Evolutionary conservation across 2,797 vertebrate genomes (phyloP).

Genomic region (Hemitrygon akajei): DNA sequence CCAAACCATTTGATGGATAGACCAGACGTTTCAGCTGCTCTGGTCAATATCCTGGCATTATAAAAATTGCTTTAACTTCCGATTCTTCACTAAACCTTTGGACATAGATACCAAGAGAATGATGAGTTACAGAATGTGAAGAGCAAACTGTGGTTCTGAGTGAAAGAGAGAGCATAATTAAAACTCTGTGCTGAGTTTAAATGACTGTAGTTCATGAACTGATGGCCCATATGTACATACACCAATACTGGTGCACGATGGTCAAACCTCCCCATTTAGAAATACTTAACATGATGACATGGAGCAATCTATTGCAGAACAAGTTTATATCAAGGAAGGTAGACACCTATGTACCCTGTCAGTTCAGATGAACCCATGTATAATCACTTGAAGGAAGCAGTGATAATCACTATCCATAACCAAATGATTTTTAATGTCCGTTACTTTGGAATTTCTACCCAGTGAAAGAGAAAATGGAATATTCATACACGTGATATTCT

Average conservation of each 20-base stretch:
- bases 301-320: too few species aligned
- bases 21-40: neutral
- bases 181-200: neutral
- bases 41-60: neutral
- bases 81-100: neutral
- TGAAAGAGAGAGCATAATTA: neutral
- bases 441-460: conserved; percentile 15
- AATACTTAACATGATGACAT: neutral
- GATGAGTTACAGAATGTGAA: neutral
- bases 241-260: neutral
- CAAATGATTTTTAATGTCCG: conserved; percentile 10
- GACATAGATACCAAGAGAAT: neutral
- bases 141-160: neutral
- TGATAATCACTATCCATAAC: conserved; percentile 5
- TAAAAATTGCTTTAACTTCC: neutral
- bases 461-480: conserved; percentile 13
- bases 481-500: neutral
- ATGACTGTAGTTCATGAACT: neutral
- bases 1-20: neutral
- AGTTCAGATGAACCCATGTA: conserved; percentile 7
- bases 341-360: conserved; percentile 7
- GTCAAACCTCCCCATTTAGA: neutral
- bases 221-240: neutral
- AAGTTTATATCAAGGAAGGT: neutral
- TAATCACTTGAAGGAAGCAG: conserved; percentile 13